Conservation (phyloP, 1,140 invertebrate species). For the Sminthurides bifidus region DNA sequence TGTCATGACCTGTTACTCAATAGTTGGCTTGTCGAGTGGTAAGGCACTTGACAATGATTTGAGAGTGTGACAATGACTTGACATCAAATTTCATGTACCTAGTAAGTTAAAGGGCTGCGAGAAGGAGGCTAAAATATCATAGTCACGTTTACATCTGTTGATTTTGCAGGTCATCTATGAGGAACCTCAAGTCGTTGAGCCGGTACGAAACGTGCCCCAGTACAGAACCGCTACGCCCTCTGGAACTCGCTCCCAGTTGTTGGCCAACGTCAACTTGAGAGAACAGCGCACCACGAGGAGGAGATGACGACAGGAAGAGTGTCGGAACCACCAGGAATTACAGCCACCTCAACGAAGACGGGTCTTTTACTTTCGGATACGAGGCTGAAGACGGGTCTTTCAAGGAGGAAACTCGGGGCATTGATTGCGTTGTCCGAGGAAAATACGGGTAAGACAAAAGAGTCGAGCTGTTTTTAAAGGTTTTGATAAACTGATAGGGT, state of each 20-base stretch:
- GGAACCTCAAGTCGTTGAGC: slow-evolving; percentile 26
- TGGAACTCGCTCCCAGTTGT: slow-evolving; percentile 10
- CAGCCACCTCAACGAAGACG: slow-evolving; percentile 38
- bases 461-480: background rate
- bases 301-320: slow-evolving; percentile 12
- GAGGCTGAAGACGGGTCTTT: slow-evolving; percentile 79
- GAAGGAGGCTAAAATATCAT: background rate
- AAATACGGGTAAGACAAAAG: slow-evolving; percentile 52
- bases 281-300: background rate
- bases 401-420: slow-evolving; percentile 74
- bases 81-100: background rate
- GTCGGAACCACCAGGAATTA: slow-evolving; percentile 30
- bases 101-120: background rate
- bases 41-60: background rate
- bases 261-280: slow-evolving; percentile 24
- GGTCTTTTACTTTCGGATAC: slow-evolving; percentile 76
- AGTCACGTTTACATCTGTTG: background rate
- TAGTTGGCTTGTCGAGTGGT: too few relatives aligned
- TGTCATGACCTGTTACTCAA: too few relatives aligned
- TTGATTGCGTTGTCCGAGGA: slow-evolving; percentile 71
- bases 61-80: background rate
- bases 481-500: background rate
- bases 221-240: slow-evolving; percentile 25
- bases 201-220: slow-evolving; percentile 23
- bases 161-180: slow-evolving; percentile 24